Conservation (phyloP, 2,888 invertebrate species). For the Bembecia ichneumoniformis region DNA sequence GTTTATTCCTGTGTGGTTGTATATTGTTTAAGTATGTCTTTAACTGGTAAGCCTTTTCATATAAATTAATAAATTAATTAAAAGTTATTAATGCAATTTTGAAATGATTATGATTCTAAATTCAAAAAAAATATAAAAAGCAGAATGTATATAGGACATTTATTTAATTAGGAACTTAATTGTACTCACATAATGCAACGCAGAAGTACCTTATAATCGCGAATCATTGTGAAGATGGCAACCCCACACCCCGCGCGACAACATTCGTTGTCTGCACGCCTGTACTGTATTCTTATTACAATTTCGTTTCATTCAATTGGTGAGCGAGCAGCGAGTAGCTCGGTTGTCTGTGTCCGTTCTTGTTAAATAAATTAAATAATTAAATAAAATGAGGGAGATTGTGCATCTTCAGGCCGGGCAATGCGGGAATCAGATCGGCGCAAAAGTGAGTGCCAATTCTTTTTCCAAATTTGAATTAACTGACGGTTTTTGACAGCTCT, state of each 20-base stretch:
- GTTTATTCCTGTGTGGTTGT: too few relatives aligned
- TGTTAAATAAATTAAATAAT: conserved; percentile 23
- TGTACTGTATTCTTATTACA: conserved; percentile 31
- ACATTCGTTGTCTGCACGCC: conserved; percentile 20
- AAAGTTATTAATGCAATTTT: too few relatives aligned
- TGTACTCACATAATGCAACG: neutral
- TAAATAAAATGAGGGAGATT: conserved; percentile 82
- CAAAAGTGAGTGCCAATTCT: conserved; percentile 53
- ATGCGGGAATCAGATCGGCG: conserved; percentile 88
- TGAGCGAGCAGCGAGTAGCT: conserved; percentile 24
- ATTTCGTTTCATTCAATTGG: conserved; percentile 42
- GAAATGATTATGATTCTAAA: too few relatives aligned
- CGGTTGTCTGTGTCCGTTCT: neutral
- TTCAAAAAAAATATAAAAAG: too few relatives aligned
- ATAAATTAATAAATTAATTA: too few relatives aligned
- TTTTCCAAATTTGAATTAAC: neutral
- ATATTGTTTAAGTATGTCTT: too few relatives aligned
- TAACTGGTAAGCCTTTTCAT: too few relatives aligned
- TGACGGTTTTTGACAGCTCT: neutral
- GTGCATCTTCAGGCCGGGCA: conserved; percentile 87
- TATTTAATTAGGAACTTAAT: too few relatives aligned
- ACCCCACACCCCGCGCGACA: conserved; percentile 49
- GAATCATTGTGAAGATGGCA: conserved; percentile 16
- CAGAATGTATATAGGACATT: too few relatives aligned
- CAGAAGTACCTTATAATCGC: conserved; percentile 12